Base-by-base conservation (phyloP, 1,140 invertebrate genomes). In the Caenorhabditis remanei region DNA sequence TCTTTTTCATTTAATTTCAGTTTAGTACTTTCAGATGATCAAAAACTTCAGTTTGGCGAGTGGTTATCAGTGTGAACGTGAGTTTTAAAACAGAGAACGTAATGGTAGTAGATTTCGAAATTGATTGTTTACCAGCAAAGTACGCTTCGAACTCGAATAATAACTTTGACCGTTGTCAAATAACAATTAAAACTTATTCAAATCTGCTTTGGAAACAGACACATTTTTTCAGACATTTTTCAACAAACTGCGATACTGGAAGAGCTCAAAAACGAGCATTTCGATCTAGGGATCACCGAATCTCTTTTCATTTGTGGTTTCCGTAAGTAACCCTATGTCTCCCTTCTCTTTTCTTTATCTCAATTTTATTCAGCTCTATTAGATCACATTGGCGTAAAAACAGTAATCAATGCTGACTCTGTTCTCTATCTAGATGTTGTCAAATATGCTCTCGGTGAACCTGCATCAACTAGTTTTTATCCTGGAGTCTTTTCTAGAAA, bases 41-140 rank as follows among this genome's bases (percentile, higher is more conserved):
- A 79, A 79, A 11, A 79, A 79, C 71, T 79, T 79, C 71, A 79
- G 71, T 79, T 19, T 79, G 4, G 71, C 71, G 6, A 79, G 71
- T 79, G 71, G 71, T 24, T 79, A 79, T 79, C 46, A 50, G n/a
- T 79, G 71, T 79, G 71, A 79, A 79, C 32, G 71, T 79, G 21
- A 79, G 71, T 50, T 75, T 75, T 3, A n/a, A 19, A 48, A 46
- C 16, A 5, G 63, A 65, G 24, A 46, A 41, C 9, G 24, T 40
- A 41, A 67, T 58, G 56, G n/a, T n/a, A 21, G 56, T 58, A 58
- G 56, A 4, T 58, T n/a, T 58, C 50, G 32, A 32, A 32, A 32
- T 32, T 32, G 32, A 32, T 32, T 32, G 32, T 32, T 32, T 32
- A 32, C 2, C 32, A 32, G 32, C 2, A 32, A 32, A 32, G 32